Conservation (phyloP, 2,888 invertebrate genomes). For the Eurytoma adleriae region DNA sequence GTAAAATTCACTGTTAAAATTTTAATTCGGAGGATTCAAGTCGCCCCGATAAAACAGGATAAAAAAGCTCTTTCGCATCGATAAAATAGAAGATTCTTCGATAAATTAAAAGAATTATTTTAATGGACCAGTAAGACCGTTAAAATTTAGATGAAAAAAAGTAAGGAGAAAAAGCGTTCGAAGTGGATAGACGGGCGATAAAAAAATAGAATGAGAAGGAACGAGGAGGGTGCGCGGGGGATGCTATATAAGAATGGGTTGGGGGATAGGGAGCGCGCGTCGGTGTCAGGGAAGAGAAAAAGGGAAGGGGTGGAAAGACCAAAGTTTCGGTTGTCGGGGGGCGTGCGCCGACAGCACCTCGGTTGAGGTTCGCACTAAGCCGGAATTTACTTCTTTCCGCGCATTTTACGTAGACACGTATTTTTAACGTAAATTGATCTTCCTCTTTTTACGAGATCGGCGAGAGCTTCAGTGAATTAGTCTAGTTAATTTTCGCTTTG, state of each 20-base stretch:
- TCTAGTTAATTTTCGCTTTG: no score
- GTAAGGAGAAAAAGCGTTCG: not conserved
- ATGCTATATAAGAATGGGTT: not conserved
- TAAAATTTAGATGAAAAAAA: constrained; percentile 37
- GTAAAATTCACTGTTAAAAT: not conserved
- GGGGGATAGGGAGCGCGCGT: not conserved
- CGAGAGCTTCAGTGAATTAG: no score
- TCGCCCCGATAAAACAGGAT: no score
- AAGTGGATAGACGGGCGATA: constrained; percentile 34
- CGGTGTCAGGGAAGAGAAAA: not conserved
- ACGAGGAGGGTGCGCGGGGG: not conserved
- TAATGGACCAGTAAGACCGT: constrained; percentile 30
- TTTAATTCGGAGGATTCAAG: not conserved
- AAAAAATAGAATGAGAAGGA: constrained; percentile 39
- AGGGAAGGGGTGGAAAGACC: constrained; percentile 24
- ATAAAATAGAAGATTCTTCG: no score
- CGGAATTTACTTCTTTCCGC: constrained; percentile 30
- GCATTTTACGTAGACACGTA: not conserved
- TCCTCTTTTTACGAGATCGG: not conserved
- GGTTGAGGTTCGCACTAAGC: constrained; percentile 27
- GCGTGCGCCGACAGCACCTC: constrained; percentile 1
- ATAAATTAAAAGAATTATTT: not conserved
- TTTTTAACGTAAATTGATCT: constrained; percentile 4
- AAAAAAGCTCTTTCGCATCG: no score
- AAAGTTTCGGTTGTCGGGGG: constrained; percentile 20